Conservation (phyloP, 2,797 vertebrate species). For the Lepus oiostolus region DNA sequence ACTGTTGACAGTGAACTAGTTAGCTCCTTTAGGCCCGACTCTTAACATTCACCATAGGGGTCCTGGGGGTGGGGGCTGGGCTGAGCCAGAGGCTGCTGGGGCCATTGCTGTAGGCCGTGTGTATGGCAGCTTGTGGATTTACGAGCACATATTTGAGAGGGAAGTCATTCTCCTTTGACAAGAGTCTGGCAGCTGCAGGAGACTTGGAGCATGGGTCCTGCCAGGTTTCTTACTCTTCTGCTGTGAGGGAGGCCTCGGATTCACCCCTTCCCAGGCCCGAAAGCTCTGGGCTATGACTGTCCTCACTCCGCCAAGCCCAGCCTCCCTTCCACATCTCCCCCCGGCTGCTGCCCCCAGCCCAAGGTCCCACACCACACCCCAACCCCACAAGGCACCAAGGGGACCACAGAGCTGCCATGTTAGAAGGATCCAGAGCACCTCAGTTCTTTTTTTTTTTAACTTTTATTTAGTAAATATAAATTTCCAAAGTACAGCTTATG, state of each 20-base stretch:
- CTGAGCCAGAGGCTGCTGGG: neutral
- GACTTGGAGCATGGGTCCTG: neutral
- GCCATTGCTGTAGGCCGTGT: neutral
- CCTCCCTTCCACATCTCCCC: neutral
- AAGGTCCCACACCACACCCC: neutral
- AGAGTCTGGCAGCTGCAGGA: slow-evolving; percentile 33
- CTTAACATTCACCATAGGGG: neutral
- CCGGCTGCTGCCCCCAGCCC: neutral
- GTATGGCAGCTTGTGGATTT: slow-evolving; percentile 9
- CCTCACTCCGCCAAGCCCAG: neutral
- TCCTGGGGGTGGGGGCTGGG: neutral
- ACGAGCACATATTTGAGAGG: slow-evolving; percentile 56
- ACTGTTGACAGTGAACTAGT: neutral
- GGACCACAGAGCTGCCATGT: neutral
- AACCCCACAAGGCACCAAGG: neutral
- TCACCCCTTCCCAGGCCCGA: neutral
- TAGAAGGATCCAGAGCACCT: slow-evolving; percentile 10
- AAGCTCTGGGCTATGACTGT: neutral
- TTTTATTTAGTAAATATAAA: too few relatives aligned
- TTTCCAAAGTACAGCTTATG: too few relatives aligned
- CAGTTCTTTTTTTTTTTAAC: neutral
- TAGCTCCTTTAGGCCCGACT: slow-evolving; percentile 1
- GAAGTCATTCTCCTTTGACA: slow-evolving; percentile 58
- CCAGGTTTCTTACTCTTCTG: neutral
- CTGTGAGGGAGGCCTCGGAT: neutral